Conservation (phyloP, 2,797 vertebrate genomes). For the Huso huso region DNA sequence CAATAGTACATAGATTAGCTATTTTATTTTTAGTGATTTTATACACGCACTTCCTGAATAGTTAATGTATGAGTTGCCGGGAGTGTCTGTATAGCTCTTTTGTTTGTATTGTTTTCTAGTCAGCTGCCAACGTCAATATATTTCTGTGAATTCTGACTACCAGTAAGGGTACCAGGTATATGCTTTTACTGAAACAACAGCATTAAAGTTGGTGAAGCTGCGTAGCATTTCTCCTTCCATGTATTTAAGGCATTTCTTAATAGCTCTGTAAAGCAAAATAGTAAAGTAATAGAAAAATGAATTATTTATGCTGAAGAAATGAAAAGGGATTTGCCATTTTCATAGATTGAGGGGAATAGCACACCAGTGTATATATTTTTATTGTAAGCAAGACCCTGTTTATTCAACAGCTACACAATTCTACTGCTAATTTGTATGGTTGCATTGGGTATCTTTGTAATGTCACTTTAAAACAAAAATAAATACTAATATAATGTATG, state of each 20-base stretch:
- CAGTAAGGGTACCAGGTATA: no score
- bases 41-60: slow-evolving; percentile 6
- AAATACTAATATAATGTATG: slow-evolving; percentile 1
- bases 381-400: slow-evolving; percentile 24
- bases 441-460: slow-evolving; percentile 22
- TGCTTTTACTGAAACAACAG: no score
- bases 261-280: neutral
- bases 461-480: slow-evolving; percentile 12
- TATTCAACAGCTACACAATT: slow-evolving; percentile 21
- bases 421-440: slow-evolving; percentile 23
- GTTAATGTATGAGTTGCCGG: slow-evolving; percentile 2
- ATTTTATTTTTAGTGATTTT: neutral
- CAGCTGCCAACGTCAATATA: no score
- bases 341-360: slow-evolving; percentile 14
- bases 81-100: neutral
- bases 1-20: slow-evolving; percentile 7
- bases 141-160: no score
- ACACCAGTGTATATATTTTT: slow-evolving; percentile 27
- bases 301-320: slow-evolving; percentile 15
- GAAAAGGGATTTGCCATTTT: slow-evolving; percentile 11
- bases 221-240: no score
- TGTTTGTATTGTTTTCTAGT: neutral
- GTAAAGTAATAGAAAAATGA: neutral
- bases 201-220: no score
- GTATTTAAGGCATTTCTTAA: neutral